Evolutionary conservation across 2,888 invertebrate genomes (phyloP).

Genomic region (Cepaea hortensis): DNA sequence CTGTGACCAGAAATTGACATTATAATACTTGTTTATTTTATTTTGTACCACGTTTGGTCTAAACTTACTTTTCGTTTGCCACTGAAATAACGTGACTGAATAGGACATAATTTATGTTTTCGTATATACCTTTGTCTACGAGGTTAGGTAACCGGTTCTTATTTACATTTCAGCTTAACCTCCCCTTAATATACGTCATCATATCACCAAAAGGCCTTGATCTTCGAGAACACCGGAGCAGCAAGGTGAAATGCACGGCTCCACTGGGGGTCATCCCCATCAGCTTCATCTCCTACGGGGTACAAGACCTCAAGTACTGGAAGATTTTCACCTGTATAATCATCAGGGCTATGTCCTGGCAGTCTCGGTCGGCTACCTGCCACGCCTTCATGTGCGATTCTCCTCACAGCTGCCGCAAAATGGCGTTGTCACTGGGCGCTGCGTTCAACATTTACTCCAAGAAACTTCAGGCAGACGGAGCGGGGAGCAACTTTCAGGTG

Average conservation of each 20-base stretch:
- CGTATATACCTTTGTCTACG: no score
- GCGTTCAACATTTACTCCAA: slow-evolving; percentile 66
- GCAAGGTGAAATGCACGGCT: slow-evolving; percentile 58
- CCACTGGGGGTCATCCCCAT: slow-evolving; percentile 68
- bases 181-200: slow-evolving; percentile 72
- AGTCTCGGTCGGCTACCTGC: slow-evolving; percentile 69
- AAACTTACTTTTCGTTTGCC: no score
- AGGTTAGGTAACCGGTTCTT: neutral
- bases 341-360: slow-evolving; percentile 70
- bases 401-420: slow-evolving; percentile 64
- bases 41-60: no score
- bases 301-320: slow-evolving; percentile 74
- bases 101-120: no score
- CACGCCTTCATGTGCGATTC: slow-evolving; percentile 74
- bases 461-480: slow-evolving; percentile 63
- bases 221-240: slow-evolving; percentile 68
- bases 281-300: slow-evolving; percentile 75
- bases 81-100: no score
- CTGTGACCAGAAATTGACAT: no score
- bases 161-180: slow-evolving; percentile 59
- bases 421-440: slow-evolving; percentile 68
- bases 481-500: slow-evolving; percentile 66
- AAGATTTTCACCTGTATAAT: slow-evolving; percentile 74
- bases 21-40: no score
- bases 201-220: slow-evolving; percentile 71